Conservation (phyloP, 2,888 invertebrate species). For the Acanthosepion esculentum region DNA sequence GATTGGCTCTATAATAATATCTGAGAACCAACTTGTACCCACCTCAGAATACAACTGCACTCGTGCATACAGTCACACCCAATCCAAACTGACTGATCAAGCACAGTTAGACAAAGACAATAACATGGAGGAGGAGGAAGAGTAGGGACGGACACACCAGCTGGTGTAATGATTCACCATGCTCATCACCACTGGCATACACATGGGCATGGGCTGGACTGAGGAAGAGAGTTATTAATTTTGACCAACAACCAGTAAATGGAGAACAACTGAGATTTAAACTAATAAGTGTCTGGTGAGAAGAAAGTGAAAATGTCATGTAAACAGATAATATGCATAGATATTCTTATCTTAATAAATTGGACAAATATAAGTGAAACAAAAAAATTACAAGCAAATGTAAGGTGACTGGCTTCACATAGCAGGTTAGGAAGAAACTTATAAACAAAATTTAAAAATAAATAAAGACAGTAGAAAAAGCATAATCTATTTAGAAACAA, state of each 20-base stretch:
- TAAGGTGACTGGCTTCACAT: conserved; percentile 8
- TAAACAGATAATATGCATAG: neutral
- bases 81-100: conserved; percentile 33
- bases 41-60: neutral
- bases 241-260: neutral
- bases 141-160: conserved; percentile 11
- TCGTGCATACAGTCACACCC: conserved; percentile 13
- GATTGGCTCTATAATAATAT: neutral
- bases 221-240: neutral
- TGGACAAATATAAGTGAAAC: neutral
- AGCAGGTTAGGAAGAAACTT: neutral
- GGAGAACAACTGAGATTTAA: neutral
- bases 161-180: neutral
- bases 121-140: conserved; percentile 6
- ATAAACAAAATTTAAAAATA: neutral
- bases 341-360: neutral
- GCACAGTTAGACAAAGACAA: conserved; percentile 22
- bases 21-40: neutral
- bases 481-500: neutral
- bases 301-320: neutral
- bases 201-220: conserved; percentile 13
- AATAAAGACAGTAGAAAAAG: neutral
- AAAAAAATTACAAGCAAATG: neutral
- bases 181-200: conserved; percentile 11
- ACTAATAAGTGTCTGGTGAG: conserved; percentile 24